These are phyloP conservation scores for Lepidochrysops patricia DNA, from an alignment of 2,888 invertebrate species.

Conservation along the genomic window DNA sequence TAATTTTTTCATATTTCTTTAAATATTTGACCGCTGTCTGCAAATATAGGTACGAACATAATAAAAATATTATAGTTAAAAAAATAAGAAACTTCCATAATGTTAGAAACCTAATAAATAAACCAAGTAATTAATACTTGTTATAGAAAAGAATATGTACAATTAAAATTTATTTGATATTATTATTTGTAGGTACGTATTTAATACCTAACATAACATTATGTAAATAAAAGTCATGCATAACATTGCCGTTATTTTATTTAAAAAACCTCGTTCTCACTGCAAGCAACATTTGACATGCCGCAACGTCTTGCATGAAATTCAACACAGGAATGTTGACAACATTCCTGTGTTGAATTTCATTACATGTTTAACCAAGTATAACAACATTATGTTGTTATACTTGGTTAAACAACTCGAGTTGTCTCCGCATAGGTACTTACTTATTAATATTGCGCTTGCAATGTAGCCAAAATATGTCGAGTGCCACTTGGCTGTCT, in stretches of 20 bases:
- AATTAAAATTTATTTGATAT: background rate
- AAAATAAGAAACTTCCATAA: constrained; percentile 12
- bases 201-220: constrained; percentile 6
- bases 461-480: no score
- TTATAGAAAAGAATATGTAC: background rate
- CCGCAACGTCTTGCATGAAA: no score
- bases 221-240: constrained; percentile 14
- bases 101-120: constrained; percentile 1
- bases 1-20: background rate
- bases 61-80: background rate
- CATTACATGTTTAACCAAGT: no score
- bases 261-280: background rate
- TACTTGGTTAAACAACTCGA: no score
- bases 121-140: background rate
- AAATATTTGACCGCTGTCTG: constrained; percentile 6
- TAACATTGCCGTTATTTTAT: constrained; percentile 2
- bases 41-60: background rate
- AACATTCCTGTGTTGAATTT: no score
- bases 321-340: no score
- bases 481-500: no score
- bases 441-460: no score
- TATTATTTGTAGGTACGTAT: constrained; percentile 11
- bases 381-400: no score
- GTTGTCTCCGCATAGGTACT: no score
- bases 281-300: no score